phyloP scores from a whole-genome alignment of 2,797 vertebrate species.

The Etheostoma perlongum region DNA sequence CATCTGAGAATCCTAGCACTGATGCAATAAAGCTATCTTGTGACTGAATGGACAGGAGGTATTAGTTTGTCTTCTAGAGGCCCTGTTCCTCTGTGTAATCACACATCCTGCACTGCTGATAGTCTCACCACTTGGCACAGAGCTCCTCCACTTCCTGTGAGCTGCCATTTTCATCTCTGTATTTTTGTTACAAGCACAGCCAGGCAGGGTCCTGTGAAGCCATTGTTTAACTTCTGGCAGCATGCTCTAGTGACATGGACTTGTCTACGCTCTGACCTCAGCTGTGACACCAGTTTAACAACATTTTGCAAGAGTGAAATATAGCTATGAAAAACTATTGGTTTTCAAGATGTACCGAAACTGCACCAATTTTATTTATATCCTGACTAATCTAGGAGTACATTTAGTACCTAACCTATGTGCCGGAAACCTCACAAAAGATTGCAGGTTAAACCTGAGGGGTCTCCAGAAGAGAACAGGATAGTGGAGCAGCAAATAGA shows the following conservation, averaged over 20 bases:
- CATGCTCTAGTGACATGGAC: background rate
- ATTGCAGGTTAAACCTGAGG: background rate
- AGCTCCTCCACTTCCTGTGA: background rate
- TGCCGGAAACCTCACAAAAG: background rate
- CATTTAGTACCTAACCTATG: background rate
- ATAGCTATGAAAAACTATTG: background rate
- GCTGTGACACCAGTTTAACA: constrained; percentile 18
- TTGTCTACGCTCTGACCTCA: background rate
- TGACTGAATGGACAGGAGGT: constrained; percentile 19
- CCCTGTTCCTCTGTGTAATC: background rate
- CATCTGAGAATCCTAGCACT: constrained; percentile 11
- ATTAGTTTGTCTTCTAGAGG: constrained; percentile 7
- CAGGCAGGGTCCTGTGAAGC: background rate
- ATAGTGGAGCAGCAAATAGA: background rate
- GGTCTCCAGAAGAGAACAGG: background rate
- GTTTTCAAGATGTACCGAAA: background rate
- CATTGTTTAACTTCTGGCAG: constrained; percentile 16
- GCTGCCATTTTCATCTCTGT: constrained; percentile 19
- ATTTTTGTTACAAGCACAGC: background rate
- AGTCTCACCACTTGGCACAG: constrained; percentile 3
- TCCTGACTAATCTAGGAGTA: background rate
- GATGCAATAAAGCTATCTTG: constrained; percentile 14
- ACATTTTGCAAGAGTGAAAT: constrained; percentile 10
- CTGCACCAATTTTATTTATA: background rate
- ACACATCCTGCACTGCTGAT: constrained; percentile 23